Conservation (phyloP, 2,113 vertebrate genomes). For the Telmatochromis sp. region DNA sequence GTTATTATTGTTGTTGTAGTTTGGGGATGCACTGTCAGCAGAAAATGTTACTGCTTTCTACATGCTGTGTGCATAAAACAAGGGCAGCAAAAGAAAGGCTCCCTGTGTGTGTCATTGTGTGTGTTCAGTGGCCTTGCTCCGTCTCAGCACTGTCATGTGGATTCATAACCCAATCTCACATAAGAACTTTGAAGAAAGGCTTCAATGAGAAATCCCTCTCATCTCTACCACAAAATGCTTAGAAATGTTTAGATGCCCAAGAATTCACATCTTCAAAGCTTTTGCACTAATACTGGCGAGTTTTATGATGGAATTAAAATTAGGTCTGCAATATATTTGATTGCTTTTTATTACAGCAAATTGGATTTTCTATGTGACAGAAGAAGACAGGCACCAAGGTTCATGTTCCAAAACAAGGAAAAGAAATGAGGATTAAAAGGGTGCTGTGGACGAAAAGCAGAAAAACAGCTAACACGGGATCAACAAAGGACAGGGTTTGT, state of each 20-base stretch:
- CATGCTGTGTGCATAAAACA: slow-evolving; percentile 22
- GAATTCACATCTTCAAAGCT: background rate
- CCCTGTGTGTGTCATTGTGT: background rate
- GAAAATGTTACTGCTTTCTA: slow-evolving; percentile 25
- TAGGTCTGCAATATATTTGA: background rate
- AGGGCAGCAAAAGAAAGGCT: background rate
- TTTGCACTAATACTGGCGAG: background rate
- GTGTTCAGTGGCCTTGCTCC: slow-evolving; percentile 33
- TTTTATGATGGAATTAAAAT: background rate
- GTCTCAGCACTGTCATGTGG: slow-evolving; percentile 47
- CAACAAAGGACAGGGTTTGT: background rate
- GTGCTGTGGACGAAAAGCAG: background rate
- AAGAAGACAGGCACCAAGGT: background rate
- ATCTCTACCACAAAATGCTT: background rate
- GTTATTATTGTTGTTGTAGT: slow-evolving; percentile 53
- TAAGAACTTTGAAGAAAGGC: slow-evolving; percentile 25
- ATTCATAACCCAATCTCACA: slow-evolving; percentile 62
- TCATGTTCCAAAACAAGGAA: background rate
- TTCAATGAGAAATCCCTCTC: slow-evolving; percentile 9
- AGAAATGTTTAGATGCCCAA: background rate
- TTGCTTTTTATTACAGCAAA: background rate
- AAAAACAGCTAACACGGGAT: background rate
- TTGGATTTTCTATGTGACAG: background rate
- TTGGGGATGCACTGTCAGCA: slow-evolving; percentile 47
- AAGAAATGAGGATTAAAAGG: background rate